Base-by-base conservation (phyloP, 2,797 vertebrate genomes). In the Cryptoprocta ferox region DNA sequence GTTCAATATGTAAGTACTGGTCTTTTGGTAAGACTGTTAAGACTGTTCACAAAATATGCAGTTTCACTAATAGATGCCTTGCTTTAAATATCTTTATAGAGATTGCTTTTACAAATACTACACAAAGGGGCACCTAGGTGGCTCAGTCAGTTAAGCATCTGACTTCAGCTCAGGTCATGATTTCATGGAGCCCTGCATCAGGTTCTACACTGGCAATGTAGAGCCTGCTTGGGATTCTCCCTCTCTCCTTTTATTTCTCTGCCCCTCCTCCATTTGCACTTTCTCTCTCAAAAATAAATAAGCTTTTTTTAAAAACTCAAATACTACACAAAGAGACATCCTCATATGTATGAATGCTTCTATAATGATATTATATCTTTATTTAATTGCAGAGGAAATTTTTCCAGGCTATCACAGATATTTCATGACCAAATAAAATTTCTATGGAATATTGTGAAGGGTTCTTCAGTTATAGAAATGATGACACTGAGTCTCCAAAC, bases 341-440 rank as follows among this genome's bases (percentile, higher is more conserved):
- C 71, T 82, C 66, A 76, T 28, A 24, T 11, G 3, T 32, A 63
- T 35, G 14, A 90, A 45, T 65, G 18, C 19, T 45, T 97, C 81
- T 59, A 3, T 66, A 50, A 48, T 71, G 76, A 30, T 24, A 56
- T 24, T 35, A 68, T 7, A 39, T 42, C 35, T 87, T 71, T 87
- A 61, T 81, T 89, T 53, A 82, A n/a, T 96, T 92, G 56, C 35
- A 50, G 28, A 83, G 37, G 19, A 88, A 95, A 86, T 12, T 82
- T 28, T 61, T 86, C 53, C 42, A 93, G 85, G 28, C 16, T 65
- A 37, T 79, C 56, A 92, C 24, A 91, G 82, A 59, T 75, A 73
- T 79, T 94, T 75, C 48, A 79, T 83, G 79, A 80, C 21, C 37
- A 94, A 93, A 91, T 89, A 50, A 83, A 87, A 81, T 82, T 66